These are phyloP conservation scores for Cheiracanthium punctorium DNA, from an alignment of 2,888 invertebrate species.

Conservation along the genomic window DNA sequence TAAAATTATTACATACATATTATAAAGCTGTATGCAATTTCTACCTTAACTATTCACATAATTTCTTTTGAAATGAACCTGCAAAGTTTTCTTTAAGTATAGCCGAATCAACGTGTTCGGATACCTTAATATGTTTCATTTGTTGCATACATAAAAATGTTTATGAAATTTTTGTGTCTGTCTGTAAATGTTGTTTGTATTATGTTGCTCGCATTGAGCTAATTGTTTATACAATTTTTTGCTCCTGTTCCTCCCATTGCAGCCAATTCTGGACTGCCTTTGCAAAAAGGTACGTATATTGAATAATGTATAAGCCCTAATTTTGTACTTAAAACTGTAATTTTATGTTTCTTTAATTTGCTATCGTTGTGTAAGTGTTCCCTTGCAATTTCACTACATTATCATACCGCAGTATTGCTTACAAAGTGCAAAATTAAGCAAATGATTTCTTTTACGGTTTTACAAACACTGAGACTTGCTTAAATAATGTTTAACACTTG, in stretches of 20 bases:
- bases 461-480: no score
- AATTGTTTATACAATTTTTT: conserved; percentile 63
- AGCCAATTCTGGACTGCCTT: conserved; percentile 99
- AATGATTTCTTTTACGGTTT: no score
- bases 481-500: no score
- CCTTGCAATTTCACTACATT: not conserved
- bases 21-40: no score
- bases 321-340: not conserved
- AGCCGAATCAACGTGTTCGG: no score
- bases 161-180: conserved; percentile 17
- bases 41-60: no score
- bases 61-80: no score
- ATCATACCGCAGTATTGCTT: not conserved
- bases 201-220: conserved; percentile 56
- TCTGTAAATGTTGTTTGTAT: conserved; percentile 19
- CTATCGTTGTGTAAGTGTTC: not conserved
- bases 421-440: not conserved
- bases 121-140: no score
- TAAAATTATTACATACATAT: no score
- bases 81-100: no score
- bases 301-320: conserved; percentile 5
- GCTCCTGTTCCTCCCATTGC: conserved; percentile 68
- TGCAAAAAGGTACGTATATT: conserved; percentile 94
- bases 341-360: not conserved
- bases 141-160: not conserved